phyloP scores from a whole-genome alignment of 2,797 vertebrate genomes.

The Danio albolineatus region DNA sequence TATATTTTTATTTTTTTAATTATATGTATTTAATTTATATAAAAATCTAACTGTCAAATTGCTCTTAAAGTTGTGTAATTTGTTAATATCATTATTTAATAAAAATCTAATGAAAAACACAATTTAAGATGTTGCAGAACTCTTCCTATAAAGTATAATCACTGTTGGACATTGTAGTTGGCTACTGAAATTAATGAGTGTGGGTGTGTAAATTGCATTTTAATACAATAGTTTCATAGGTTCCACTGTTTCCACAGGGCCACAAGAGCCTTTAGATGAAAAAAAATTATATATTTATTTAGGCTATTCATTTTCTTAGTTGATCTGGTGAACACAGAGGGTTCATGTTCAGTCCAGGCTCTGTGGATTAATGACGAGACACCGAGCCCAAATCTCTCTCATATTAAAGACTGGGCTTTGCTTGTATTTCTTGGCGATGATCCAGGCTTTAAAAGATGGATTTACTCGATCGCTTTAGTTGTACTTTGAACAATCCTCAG shows the following conservation, averaged over 20 bases:
- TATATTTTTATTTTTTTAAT: too few species aligned
- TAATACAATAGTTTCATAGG: background rate
- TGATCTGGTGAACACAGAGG: conserved; percentile 26
- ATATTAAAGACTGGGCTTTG: conserved; percentile 60
- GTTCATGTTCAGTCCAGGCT: conserved; percentile 31
- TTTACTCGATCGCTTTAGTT: conserved; percentile 50
- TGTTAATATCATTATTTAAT: too few species aligned
- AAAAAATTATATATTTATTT: too few species aligned
- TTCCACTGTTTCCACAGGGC: background rate
- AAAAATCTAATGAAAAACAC: too few species aligned
- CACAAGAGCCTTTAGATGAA: background rate
- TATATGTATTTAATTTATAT: background rate
- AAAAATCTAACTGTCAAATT: background rate
- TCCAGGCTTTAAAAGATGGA: conserved; percentile 65
- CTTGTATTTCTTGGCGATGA: conserved; percentile 59
- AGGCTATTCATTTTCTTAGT: conserved; percentile 28
- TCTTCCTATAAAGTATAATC: background rate
- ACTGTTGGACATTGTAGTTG: background rate
- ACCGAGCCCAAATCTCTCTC: conserved; percentile 64
- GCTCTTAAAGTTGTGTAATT: background rate
- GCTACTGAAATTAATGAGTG: background rate
- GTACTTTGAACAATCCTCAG: conserved; percentile 27
- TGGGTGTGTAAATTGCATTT: background rate
- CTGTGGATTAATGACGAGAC: conserved; percentile 63
- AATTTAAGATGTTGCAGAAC: background rate